Evolutionary conservation across 2,888 invertebrate genomes (phyloP).

Genomic region (Drosophila buzzatii): DNA sequence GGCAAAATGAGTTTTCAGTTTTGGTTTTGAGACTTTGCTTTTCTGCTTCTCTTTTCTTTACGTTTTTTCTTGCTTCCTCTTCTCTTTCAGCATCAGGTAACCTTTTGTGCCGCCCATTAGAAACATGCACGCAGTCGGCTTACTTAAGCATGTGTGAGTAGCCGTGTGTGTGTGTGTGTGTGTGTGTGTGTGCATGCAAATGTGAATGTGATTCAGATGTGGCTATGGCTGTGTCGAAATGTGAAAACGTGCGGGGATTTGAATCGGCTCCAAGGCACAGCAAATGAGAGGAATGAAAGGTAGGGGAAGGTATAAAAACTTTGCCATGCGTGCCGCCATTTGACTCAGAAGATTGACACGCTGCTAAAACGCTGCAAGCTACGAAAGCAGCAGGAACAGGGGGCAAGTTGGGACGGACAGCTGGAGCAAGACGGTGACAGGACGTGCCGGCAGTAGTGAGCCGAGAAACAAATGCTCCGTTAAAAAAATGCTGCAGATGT

Average conservation of each 20-base stretch:
- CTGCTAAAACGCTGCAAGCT: slow-evolving; percentile 67
- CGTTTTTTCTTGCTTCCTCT: slow-evolving; percentile 25
- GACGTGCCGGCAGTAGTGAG: slow-evolving; percentile 18
- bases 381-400: slow-evolving; percentile 8
- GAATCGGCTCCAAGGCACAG: slow-evolving; percentile 35
- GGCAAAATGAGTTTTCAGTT: slow-evolving; percentile 77
- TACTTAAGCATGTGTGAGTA: slow-evolving; percentile 64
- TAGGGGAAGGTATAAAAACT: slow-evolving; percentile 49
- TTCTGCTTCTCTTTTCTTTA: slow-evolving; percentile 47
- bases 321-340: slow-evolving; percentile 77
- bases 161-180: slow-evolving; percentile 19
- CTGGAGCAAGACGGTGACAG: slow-evolving; percentile 3
- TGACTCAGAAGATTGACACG: slow-evolving; percentile 77
- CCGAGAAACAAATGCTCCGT: slow-evolving; percentile 44
- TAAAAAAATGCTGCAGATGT: slow-evolving; percentile 71
- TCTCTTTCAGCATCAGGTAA: slow-evolving; percentile 73
- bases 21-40: slow-evolving; percentile 41
- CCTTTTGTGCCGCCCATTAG: slow-evolving; percentile 79
- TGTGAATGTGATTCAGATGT: slow-evolving; percentile 66
- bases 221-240: slow-evolving; percentile 53
- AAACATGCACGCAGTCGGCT: slow-evolving; percentile 78
- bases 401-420: background rate
- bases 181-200: slow-evolving; percentile 58
- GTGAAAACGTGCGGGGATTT: slow-evolving; percentile 77
- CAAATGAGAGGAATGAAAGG: background rate